Evolutionary conservation across 2,797 vertebrate species (phyloP).

Genomic region (Sebastes oblongus): DNA sequence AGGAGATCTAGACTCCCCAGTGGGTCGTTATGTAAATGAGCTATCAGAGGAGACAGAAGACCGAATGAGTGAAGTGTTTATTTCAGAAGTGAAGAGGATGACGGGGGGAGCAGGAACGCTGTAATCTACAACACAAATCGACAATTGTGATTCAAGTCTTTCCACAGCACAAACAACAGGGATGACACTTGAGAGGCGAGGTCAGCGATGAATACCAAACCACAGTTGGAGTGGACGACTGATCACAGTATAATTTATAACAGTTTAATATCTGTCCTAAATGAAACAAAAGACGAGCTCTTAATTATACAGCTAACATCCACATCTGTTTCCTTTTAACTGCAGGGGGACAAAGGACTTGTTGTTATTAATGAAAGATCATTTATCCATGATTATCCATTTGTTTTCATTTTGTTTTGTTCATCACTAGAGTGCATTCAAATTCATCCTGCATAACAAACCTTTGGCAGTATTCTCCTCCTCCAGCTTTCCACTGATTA

Average conservation of each 20-base stretch:
- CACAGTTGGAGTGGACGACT: slow-evolving; percentile 17
- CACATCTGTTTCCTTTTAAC: slow-evolving; percentile 12
- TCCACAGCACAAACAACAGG: slow-evolving; percentile 14
- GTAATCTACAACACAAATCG: slow-evolving; percentile 6
- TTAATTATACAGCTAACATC: slow-evolving; percentile 30
- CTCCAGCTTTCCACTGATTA: neutral
- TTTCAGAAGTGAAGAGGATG: slow-evolving; percentile 21
- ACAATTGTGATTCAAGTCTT: slow-evolving; percentile 39
- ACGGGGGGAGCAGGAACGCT: neutral
- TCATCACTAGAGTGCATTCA: neutral
- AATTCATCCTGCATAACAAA: slow-evolving; percentile 10
- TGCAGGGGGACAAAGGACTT: neutral
- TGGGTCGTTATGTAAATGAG: slow-evolving; percentile 29
- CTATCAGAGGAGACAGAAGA: neutral
- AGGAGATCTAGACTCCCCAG: neutral
- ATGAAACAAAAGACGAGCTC: slow-evolving; percentile 26
- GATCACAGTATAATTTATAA: neutral
- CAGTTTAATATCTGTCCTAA: neutral
- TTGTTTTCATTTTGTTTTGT: slow-evolving; percentile 10
- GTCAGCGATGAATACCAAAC: slow-evolving; percentile 42
- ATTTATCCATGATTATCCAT: neutral
- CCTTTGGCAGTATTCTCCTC: neutral
- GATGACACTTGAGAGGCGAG: slow-evolving; percentile 11
- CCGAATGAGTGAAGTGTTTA: slow-evolving; percentile 44
- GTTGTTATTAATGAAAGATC: neutral